Percentiles rank a stretch among this genome's conserved stretches.
Evolutionary conservation across 2,888 invertebrate genomes (phyloP).

Genomic region (Cephus nigrinus): DNA sequence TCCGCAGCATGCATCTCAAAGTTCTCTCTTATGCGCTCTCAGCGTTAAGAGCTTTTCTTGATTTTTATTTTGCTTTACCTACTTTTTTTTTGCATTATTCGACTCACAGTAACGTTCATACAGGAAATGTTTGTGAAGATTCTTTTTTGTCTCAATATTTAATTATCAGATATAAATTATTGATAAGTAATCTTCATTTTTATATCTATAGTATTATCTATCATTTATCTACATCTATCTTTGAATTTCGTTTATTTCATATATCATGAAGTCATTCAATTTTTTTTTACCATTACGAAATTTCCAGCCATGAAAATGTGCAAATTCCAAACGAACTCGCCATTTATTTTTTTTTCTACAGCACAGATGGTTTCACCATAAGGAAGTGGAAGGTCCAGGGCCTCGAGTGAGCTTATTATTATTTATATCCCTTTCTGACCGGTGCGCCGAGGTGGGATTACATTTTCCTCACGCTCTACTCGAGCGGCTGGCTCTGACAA

Average conservation of each 20-base stretch:
- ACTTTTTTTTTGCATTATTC: slow-evolving; percentile 16
- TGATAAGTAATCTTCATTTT: neutral
- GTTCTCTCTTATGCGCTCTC: slow-evolving; percentile 33
- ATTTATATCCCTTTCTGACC: slow-evolving; percentile 47
- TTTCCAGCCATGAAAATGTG: neutral
- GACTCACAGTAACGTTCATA: slow-evolving; percentile 25
- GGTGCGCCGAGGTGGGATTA: slow-evolving; percentile 41
- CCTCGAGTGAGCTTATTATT: slow-evolving; percentile 39
- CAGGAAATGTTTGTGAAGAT: slow-evolving; percentile 21
- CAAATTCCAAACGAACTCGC: neutral
- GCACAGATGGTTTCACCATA: neutral
- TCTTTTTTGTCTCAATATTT: neutral
- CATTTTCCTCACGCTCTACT: slow-evolving; percentile 46
- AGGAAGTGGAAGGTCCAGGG: slow-evolving; percentile 18
- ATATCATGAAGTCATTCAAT: neutral
- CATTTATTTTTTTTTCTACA: neutral
- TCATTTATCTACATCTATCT: neutral
- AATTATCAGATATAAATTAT: neutral
- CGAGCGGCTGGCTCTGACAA: slow-evolving; percentile 33
- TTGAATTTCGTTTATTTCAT: neutral
- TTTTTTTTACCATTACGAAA: neutral
- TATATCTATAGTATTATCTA: neutral
- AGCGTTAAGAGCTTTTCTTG: slow-evolving; percentile 41
- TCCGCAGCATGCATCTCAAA: slow-evolving; percentile 47
- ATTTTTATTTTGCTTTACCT: slow-evolving; percentile 25